A percentile compares a stretch with the other conserved stretches of the same genome.
These are phyloP conservation scores for Clarias batrachus DNA, from an alignment of 2,113 vertebrate genomes.

Conservation along the genomic window DNA sequence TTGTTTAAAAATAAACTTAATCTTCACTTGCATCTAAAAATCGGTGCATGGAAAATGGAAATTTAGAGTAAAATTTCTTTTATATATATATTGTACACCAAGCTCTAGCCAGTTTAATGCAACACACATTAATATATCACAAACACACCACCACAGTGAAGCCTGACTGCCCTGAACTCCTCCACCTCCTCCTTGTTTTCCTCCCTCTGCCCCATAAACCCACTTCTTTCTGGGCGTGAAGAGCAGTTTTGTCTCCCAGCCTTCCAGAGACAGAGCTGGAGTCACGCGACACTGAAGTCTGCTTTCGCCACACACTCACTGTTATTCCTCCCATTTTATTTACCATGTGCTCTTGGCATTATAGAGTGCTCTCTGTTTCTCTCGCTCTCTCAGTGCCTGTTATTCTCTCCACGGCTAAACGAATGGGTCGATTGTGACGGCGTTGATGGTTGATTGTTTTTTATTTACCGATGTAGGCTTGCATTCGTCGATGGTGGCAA, in stretches of 20 bases:
- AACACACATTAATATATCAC: constrained; percentile 2
- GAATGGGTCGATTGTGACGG: constrained; percentile 2
- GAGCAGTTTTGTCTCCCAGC: constrained; percentile 24
- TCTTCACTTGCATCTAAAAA: too few species aligned
- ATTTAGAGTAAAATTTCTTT: too few species aligned
- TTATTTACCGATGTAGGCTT: constrained; percentile 14
- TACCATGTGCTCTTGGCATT: constrained; percentile 38
- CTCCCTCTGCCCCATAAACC: constrained; percentile 38
- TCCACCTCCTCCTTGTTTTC: constrained; percentile 32
- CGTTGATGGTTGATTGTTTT: background rate
- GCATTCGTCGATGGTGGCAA: background rate
- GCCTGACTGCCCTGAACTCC: constrained; percentile 14
- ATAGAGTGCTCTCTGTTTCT: constrained; percentile 24
- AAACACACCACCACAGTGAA: constrained; percentile 21
- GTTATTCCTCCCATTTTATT: constrained; percentile 32
- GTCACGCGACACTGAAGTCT: constrained; percentile 35
- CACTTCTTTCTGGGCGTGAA: constrained; percentile 32
- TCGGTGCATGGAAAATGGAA: too few species aligned
- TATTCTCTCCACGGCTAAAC: constrained; percentile 31
- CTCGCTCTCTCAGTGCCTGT: constrained; percentile 5
- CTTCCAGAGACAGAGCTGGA: constrained; percentile 29
- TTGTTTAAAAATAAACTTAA: too few species aligned
- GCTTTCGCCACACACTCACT: constrained; percentile 38
- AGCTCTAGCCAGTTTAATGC: background rate
- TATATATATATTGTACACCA: background rate